Base-by-base conservation (phyloP, 2,888 invertebrate genomes). In the Seira musarum region DNA sequence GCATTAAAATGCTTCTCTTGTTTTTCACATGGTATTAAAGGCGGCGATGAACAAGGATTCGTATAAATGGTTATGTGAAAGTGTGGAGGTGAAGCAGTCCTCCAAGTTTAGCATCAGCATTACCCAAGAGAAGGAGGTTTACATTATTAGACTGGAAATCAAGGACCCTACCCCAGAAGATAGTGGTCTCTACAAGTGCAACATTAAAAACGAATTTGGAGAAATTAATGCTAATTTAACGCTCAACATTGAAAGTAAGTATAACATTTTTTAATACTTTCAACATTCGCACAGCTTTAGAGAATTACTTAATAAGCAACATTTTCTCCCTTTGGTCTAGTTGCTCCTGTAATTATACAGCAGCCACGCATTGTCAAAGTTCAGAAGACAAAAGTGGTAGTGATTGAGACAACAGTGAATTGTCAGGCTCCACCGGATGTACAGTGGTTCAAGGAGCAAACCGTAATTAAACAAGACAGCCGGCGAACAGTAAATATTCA, bases 171-270 rank as follows among this genome's bases (percentile, higher is more conserved):
- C 95, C 88, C 92, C 96, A 84, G 95, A 96, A 88, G 99, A 99
- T 91, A 98, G 98, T 87, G 99, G 99, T 86, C 92, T 98, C 83
- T 99, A 99, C 91, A 98, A 98, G 90, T 98, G 99, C 90, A 97
- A 97, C 88, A 96, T 98, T 88, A 97, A 97, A 90, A 99, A 98
- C 90, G 93, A 93, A 88, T 93, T 96, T 88, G 99, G 99, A 87
- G 98, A 99, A 92, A 93, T 97, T 85, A 98, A 98, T 89, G 98
- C 98, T 82, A 98, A 98, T 90, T 92, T 98, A 85, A 97, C 98
- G 87, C 93, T 99, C 87, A 98, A 99, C 90, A 97, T 99, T 90
- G 97, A 98, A 94, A 97, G 97, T 97, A 91, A 92, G 93, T 91
- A 64, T 24, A 60, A 30, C 25, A 61, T n/a, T n/a, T n/a, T n/a